phyloP scores from a whole-genome alignment of 2,113 vertebrate species.

The Emydocephalus ijimae region DNA sequence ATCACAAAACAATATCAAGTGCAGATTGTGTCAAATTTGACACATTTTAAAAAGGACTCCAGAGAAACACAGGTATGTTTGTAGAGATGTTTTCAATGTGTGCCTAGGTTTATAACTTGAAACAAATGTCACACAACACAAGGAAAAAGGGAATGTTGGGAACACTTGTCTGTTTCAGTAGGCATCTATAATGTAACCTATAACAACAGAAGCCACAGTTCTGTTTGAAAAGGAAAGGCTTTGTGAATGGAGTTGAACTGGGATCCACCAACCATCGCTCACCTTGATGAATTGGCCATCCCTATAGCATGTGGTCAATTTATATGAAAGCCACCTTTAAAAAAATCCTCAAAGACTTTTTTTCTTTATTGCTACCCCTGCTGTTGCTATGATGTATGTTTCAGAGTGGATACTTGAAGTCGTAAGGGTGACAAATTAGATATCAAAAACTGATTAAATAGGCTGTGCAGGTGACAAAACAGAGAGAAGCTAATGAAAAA shows the following conservation, averaged over 20 bases:
- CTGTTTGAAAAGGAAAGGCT: not conserved
- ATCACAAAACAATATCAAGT: not conserved
- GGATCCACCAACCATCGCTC: not conserved
- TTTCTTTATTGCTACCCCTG: not conserved
- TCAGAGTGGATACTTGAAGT: not conserved
- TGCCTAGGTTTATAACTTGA: not conserved
- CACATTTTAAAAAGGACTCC: not conserved
- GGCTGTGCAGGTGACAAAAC: constrained; percentile 12
- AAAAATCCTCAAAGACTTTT: not conserved
- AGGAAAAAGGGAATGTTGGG: not conserved
- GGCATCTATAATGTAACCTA: not conserved
- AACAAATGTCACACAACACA: not conserved
- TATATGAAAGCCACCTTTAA: not conserved
- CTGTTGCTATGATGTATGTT: not conserved
- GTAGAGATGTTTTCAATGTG: not conserved
- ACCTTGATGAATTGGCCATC: not conserved
- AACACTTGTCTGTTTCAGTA: not conserved
- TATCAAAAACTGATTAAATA: constrained; percentile 27
- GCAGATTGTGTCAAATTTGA: not conserved
- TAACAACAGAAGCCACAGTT: not conserved
- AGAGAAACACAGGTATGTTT: not conserved
- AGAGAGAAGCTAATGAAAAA: constrained; percentile 34
- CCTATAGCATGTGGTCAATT: not conserved
- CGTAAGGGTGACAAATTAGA: constrained; percentile 11
- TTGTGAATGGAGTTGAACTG: not conserved